These are phyloP conservation scores for Margarornis squamiger DNA, from an alignment of 2,797 vertebrate species.

Conservation along the genomic window DNA sequence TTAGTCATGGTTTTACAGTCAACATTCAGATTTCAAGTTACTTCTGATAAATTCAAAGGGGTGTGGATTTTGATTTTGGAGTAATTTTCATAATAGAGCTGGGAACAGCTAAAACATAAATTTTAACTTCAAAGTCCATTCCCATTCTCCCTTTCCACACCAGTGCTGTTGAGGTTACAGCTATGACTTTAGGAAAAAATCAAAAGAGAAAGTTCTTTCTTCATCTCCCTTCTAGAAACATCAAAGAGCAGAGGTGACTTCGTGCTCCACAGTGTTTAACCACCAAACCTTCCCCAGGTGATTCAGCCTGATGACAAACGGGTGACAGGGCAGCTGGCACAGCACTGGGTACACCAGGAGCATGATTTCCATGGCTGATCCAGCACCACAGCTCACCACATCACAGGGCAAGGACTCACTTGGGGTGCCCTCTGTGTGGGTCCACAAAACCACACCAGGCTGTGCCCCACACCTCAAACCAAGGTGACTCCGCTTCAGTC, in stretches of 20 bases:
- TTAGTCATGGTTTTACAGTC: not conserved
- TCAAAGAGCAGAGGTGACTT: not conserved
- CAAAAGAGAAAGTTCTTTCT: not conserved
- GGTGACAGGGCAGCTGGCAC: not conserved
- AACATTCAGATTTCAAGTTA: not conserved
- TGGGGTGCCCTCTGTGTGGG: not conserved
- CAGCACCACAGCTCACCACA: not conserved
- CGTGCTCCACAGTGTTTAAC: not conserved
- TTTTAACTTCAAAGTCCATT: not conserved
- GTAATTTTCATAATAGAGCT: not conserved
- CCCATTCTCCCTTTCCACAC: not conserved
- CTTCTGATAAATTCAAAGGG: not conserved
- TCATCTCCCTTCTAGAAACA: not conserved
- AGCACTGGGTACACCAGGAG: not conserved
- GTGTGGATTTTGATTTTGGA: not conserved
- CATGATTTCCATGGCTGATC: not conserved
- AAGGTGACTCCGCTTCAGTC: not conserved
- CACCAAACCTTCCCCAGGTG: not conserved
- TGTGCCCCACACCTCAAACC: not conserved
- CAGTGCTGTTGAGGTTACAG: not conserved
- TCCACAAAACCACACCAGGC: not conserved
- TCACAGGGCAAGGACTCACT: not conserved
- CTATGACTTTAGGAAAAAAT: not conserved
- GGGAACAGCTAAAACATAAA: not conserved
- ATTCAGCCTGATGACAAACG: accelerated